Evolutionary conservation across 2,113 vertebrate genomes (phyloP).

Genomic region (Dromaius novaehollandiae): DNA sequence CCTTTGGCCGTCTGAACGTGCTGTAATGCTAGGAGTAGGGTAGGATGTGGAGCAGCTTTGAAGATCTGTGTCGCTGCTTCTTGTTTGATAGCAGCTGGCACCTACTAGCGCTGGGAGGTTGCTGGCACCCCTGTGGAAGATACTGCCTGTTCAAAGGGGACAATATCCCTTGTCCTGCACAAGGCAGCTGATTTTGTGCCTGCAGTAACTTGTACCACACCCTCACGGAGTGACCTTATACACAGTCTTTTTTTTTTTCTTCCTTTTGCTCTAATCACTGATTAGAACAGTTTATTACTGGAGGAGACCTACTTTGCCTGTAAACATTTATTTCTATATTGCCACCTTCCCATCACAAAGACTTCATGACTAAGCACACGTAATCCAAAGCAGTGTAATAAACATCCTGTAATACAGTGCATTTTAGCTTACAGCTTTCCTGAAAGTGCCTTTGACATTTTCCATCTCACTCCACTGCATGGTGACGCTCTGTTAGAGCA

Average conservation of each 20-base stretch:
- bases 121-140: not conserved
- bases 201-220: not conserved
- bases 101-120: not conserved
- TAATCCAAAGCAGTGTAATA: not conserved
- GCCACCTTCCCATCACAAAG: not conserved
- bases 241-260: not conserved
- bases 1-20: not conserved
- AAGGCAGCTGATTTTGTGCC: not conserved
- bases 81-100: not conserved
- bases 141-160: not conserved
- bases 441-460: not conserved
- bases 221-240: not conserved
- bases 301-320: not conserved
- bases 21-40: not conserved
- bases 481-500: not conserved
- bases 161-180: too few relatives aligned
- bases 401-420: not conserved
- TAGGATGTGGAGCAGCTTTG: not conserved
- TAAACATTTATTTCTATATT: not conserved
- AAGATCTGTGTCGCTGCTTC: not conserved
- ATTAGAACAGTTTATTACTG: not conserved
- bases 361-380: not conserved
- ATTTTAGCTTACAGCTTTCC: not conserved
- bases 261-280: not conserved
- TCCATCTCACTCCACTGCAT: not conserved